These are phyloP conservation scores for Loriculus beryllinus DNA, from an alignment of 2,797 vertebrate species.

Conservation along the genomic window DNA sequence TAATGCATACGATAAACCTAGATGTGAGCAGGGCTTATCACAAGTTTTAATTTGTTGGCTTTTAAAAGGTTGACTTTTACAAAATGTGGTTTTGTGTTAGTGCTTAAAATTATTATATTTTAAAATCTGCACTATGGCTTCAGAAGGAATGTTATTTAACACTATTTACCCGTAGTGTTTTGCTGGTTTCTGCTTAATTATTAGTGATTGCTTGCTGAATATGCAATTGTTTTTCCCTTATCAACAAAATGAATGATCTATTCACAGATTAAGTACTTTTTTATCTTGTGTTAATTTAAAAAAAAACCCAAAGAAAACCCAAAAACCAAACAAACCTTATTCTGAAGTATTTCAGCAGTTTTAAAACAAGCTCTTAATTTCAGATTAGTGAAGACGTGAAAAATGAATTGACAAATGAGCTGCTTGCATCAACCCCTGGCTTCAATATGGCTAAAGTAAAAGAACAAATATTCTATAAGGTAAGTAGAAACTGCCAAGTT, in stretches of 20 bases:
- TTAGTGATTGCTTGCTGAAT: neutral
- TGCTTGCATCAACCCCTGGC: constrained; percentile 79
- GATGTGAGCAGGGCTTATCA: neutral
- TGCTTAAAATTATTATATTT: neutral
- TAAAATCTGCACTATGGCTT: neutral
- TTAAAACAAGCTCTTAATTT: constrained; percentile 49
- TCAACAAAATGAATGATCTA: neutral
- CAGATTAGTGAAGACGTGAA: constrained; percentile 85
- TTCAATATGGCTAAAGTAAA: constrained; percentile 68
- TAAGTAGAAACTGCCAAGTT: constrained; percentile 56
- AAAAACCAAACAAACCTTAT: neutral
- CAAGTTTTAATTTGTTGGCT: neutral
- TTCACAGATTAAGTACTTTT: neutral
- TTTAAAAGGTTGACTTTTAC: neutral
- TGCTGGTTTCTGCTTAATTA: neutral
- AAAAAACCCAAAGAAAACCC: too few relatives aligned
- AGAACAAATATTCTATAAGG: constrained; percentile 87
- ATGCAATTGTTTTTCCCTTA: neutral
- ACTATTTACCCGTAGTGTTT: neutral
- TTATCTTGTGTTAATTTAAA: neutral
- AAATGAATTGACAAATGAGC: constrained; percentile 71
- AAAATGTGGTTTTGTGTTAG: neutral
- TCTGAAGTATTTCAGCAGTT: neutral
- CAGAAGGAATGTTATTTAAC: neutral
- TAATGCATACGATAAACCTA: neutral